Evolutionary conservation across 2,888 invertebrate genomes (phyloP).

Genomic region (Rotaria socialis): DNA sequence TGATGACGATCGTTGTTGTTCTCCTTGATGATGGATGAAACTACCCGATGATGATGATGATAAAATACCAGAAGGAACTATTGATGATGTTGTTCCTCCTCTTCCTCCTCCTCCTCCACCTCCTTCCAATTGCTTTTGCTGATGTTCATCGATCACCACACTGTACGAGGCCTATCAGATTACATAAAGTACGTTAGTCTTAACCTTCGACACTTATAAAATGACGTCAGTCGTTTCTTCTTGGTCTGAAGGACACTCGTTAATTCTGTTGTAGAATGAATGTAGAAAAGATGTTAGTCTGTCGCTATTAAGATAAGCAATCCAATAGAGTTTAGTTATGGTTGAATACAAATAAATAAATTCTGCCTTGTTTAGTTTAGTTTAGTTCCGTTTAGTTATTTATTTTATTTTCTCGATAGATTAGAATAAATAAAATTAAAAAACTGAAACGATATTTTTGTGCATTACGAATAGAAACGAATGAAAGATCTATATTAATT

Average conservation of each 20-base stretch:
- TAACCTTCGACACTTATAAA: slow-evolving; percentile 1
- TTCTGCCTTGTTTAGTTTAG: no score
- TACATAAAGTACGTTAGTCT: background rate
- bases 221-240: background rate
- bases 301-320: background rate
- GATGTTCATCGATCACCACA: slow-evolving; percentile 35
- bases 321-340: no score
- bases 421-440: background rate
- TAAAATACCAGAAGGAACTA: background rate
- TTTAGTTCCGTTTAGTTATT: background rate
- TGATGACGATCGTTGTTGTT: slow-evolving; percentile 17
- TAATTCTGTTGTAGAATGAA: background rate
- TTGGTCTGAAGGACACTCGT: background rate
- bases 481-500: no score
- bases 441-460: no score
- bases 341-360: no score
- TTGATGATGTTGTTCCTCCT: background rate
- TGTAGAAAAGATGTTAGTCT: background rate
- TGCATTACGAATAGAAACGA: no score
- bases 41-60: slow-evolving; percentile 26
- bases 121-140: slow-evolving; percentile 18
- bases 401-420: background rate
- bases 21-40: slow-evolving; percentile 10
- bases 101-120: background rate
- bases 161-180: slow-evolving; percentile 25